phyloP scores from a whole-genome alignment of 64 coral and sea anemone species.

The Stichodactyla mertensii region DNA sequence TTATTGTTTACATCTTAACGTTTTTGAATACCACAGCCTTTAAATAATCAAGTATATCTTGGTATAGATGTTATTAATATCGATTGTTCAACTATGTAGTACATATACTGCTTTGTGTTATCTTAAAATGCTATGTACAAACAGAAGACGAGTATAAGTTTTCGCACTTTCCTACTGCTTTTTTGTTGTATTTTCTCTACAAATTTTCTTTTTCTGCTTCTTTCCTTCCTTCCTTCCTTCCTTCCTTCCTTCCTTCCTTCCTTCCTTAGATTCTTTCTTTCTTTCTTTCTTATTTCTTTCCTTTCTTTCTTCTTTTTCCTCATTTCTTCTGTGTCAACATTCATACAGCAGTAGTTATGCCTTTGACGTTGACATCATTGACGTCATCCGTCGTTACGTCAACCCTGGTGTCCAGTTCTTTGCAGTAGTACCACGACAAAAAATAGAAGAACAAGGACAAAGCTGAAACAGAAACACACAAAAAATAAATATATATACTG shows the following conservation, averaged over 20 bases:
- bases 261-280: background rate
- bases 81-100: no score
- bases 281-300: background rate
- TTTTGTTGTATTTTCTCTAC: no score
- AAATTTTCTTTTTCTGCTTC: no score
- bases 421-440: conserved; percentile 19
- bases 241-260: background rate
- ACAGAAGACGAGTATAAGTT: no score
- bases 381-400: background rate
- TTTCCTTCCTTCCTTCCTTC: no score
- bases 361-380: background rate
- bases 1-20: no score
- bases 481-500: background rate
- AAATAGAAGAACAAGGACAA: conserved; percentile 12
- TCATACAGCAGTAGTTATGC: background rate
- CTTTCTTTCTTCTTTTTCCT: background rate
- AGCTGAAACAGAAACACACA: background rate
- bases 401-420: background rate
- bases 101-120: no score
- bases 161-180: no score
- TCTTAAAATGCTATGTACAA: no score
- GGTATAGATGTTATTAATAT: no score
- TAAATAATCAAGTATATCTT: no score
- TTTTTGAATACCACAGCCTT: no score
- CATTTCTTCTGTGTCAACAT: background rate